phyloP scores from a whole-genome alignment of 2,888 invertebrate species.

The Epiperipatus broadwayi region DNA sequence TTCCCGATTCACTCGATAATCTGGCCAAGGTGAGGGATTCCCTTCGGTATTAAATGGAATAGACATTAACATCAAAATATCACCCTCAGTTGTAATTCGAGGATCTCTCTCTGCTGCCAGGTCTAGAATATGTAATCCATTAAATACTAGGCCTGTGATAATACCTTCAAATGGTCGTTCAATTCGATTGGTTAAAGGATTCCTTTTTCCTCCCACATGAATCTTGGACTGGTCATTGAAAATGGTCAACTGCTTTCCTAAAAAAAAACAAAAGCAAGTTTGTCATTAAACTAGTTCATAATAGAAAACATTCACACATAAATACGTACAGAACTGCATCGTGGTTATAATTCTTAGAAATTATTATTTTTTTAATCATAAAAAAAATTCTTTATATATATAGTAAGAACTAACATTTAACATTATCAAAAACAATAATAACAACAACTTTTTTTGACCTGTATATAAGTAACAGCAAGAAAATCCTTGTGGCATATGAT shows the following conservation, averaged over 20 bases:
- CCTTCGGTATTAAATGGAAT: conserved; percentile 19
- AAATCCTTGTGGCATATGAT: too few species aligned
- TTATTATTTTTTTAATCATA: not conserved
- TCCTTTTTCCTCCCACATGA: conserved; percentile 66
- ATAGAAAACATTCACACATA: conserved; percentile 5
- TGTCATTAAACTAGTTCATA: conserved; percentile 6
- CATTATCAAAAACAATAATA: too few species aligned
- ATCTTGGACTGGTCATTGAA: conserved; percentile 81
- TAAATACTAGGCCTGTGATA: conserved; percentile 69
- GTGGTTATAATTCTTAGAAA: not conserved
- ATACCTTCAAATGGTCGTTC: conserved; percentile 67
- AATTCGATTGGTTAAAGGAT: conserved; percentile 43
- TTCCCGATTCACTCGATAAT: conserved; percentile 15
- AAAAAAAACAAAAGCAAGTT: conserved; percentile 21
- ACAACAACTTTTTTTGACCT: too few species aligned
- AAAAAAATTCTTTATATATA: too few species aligned
- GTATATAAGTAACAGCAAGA: too few species aligned
- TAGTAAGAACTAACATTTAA: too few species aligned
- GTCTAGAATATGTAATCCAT: conserved; percentile 63
- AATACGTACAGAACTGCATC: not conserved
- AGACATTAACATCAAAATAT: conserved; percentile 40
- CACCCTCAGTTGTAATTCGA: conserved; percentile 54
- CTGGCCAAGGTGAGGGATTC: conserved; percentile 16
- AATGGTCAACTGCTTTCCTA: conserved; percentile 60
- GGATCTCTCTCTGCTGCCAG: conserved; percentile 57